These are phyloP conservation scores for Thalassophryne amazonica DNA, from an alignment of 2,797 vertebrate species.

Conservation along the genomic window DNA sequence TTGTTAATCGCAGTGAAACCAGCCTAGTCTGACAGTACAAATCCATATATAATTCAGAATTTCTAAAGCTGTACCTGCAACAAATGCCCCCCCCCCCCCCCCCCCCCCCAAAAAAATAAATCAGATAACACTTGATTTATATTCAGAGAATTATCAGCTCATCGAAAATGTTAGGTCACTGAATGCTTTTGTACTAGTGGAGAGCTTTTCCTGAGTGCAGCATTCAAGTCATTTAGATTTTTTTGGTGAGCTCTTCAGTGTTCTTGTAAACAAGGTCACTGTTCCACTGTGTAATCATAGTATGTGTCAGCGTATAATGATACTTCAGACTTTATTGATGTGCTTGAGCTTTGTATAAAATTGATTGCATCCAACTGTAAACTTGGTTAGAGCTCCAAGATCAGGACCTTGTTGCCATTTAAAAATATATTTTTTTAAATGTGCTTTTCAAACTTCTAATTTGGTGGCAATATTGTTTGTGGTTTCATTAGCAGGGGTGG, in stretches of 20 bases:
- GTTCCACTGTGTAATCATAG: not conserved
- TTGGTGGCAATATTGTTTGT: not conserved
- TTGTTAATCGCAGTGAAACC: not conserved
- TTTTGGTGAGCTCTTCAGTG: not conserved
- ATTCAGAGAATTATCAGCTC: too few species aligned
- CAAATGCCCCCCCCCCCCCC: too few species aligned
- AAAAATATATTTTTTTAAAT: not conserved
- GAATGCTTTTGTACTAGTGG: not conserved
- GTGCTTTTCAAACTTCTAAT: not conserved
- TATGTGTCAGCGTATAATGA: not conserved
- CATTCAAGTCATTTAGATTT: too few species aligned
- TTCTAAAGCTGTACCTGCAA: not conserved
- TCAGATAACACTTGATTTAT: too few species aligned
- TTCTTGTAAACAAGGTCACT: not conserved
- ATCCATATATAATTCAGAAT: not conserved
- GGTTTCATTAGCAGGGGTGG: not conserved
- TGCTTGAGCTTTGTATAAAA: not conserved
- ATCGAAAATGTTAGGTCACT: too few species aligned
- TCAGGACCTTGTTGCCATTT: not conserved
- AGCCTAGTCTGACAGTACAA: not conserved
- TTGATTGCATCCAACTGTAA: not conserved
- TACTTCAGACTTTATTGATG: not conserved
- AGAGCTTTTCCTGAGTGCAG: not conserved
- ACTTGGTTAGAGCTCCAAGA: not conserved
- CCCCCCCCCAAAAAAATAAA: too few species aligned